These are phyloP conservation scores for Plotosus lineatus DNA, from an alignment of 2,113 vertebrate species.

Conservation along the genomic window DNA sequence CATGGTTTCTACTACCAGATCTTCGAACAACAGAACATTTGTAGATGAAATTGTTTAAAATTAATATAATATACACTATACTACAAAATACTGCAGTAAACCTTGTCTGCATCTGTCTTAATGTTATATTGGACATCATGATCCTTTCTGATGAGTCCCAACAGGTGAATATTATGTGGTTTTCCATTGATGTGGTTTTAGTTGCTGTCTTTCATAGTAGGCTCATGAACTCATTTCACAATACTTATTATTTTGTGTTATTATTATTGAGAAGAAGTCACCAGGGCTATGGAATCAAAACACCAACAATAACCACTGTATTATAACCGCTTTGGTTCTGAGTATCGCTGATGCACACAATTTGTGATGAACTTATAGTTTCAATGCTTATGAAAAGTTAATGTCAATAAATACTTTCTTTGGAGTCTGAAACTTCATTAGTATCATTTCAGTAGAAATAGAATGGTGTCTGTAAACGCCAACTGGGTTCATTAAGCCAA, in stretches of 20 bases:
- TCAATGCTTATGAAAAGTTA: not conserved
- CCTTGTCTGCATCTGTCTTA: conserved; percentile 3
- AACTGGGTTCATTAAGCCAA: conserved; percentile 46
- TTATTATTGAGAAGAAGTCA: not conserved
- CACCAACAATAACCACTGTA: not conserved
- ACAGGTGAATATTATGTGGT: not conserved
- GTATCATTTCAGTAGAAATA: not conserved
- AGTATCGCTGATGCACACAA: not conserved
- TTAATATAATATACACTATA: conserved; percentile 12
- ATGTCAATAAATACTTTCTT: not conserved
- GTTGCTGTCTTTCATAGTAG: not conserved
- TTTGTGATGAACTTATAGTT: not conserved
- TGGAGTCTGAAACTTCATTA: not conserved
- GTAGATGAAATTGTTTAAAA: not conserved
- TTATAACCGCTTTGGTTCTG: not conserved
- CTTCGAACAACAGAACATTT: not conserved
- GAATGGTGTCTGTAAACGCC: conserved; percentile 16
- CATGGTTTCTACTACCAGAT: not conserved
- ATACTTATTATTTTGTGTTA: conserved; percentile 18
- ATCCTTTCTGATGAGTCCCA: not conserved
- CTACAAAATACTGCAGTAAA: not conserved
- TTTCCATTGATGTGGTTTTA: conserved; percentile 16
- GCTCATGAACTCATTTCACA: conserved; percentile 50
- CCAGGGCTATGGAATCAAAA: not conserved
- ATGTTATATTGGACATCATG: not conserved